These are phyloP conservation scores for Macrotrachela quadricornifera DNA, from an alignment of 1,140 invertebrate species.

Conservation along the genomic window DNA sequence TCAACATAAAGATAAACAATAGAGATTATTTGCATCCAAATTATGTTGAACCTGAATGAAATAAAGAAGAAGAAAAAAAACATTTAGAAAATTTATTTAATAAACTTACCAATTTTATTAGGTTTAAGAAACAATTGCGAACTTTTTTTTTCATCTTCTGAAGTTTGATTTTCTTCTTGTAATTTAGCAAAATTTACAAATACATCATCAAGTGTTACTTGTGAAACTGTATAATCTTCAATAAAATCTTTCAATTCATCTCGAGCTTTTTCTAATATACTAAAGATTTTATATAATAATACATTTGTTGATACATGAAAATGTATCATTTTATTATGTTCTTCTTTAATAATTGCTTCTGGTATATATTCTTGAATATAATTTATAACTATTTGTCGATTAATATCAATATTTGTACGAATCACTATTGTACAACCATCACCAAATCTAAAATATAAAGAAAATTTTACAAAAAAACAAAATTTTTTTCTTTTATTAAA, in stretches of 20 bases:
- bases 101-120: too few relatives aligned
- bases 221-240: conserved; percentile 34
- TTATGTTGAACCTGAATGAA: too few relatives aligned
- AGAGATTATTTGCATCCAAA: too few relatives aligned
- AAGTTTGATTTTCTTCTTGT: not conserved
- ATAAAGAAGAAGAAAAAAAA: too few relatives aligned
- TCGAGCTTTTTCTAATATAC: too few relatives aligned
- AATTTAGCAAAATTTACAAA: conserved; percentile 1
- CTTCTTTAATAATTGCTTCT: not conserved
- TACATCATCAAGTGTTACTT: conserved; percentile 35
- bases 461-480: too few relatives aligned
- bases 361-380: not conserved
- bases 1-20: too few relatives aligned
- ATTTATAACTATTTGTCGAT: not conserved
- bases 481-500: too few relatives aligned
- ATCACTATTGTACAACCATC: conserved; percentile 26
- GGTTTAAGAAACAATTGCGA: too few relatives aligned
- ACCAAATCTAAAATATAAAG: conserved; percentile 20
- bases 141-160: too few relatives aligned
- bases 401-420: too few relatives aligned
- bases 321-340: conserved; percentile 1
- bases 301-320: conserved; percentile 6
- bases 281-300: not conserved
- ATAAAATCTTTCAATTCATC: conserved; percentile 10
- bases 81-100: too few relatives aligned